Conservation (phyloP, 2,888 invertebrate species). For the Ganaspis brasiliensis region DNA sequence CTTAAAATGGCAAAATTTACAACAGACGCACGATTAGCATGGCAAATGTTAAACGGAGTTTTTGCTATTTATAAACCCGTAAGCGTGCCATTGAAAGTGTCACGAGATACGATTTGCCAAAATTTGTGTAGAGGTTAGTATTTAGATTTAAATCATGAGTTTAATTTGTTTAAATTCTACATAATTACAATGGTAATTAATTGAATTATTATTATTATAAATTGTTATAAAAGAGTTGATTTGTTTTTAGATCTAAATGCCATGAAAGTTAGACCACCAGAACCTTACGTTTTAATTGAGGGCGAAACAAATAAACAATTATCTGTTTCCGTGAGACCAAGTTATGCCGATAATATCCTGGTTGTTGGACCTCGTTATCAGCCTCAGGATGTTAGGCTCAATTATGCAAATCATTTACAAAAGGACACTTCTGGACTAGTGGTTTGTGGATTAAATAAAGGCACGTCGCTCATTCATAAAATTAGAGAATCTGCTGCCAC, state of each 20-base stretch:
- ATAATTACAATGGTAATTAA: constrained; percentile 42
- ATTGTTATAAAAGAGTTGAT: neutral
- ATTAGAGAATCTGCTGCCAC: constrained; percentile 85
- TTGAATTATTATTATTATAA: constrained; percentile 19
- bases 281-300: constrained; percentile 84
- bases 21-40: constrained; percentile 84
- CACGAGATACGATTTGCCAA: constrained; percentile 83
- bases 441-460: constrained; percentile 89
- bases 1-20: constrained; percentile 48
- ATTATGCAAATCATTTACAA: constrained; percentile 84
- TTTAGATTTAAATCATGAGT: constrained; percentile 37
- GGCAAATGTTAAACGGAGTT: constrained; percentile 87
- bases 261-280: constrained; percentile 84
- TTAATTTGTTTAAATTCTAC: neutral
- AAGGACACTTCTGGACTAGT: constrained; percentile 87
- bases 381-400: constrained; percentile 85
- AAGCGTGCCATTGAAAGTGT: constrained; percentile 82
- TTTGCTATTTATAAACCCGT: constrained; percentile 91
- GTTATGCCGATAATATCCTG: constrained; percentile 88
- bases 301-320: constrained; percentile 84
- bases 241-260: constrained; percentile 86
- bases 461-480: constrained; percentile 82
- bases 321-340: constrained; percentile 84
- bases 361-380: constrained; percentile 90
- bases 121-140: constrained; percentile 87